Conservation (phyloP, 2,797 vertebrate species). For the Nyctalus aviator region DNA sequence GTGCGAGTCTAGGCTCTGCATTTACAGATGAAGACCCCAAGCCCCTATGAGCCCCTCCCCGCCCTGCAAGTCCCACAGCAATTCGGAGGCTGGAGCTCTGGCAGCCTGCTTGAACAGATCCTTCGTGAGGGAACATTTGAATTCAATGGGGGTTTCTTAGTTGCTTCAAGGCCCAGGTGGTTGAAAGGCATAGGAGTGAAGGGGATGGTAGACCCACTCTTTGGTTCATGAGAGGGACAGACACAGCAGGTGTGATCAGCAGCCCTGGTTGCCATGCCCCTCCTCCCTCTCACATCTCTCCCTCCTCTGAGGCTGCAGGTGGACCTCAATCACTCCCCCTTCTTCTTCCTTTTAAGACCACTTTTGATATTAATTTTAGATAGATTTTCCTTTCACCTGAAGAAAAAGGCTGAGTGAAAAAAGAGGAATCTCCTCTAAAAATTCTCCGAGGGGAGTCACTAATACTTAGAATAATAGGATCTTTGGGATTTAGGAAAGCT, state of each 20-base stretch:
- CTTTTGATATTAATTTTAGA: background rate
- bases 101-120: background rate
- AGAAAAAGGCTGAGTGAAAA: background rate
- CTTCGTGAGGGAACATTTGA: background rate
- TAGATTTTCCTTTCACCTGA: background rate
- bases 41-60: background rate
- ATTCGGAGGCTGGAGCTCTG: background rate
- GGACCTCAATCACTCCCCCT: no score
- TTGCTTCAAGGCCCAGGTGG: background rate
- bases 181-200: background rate
- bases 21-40: background rate
- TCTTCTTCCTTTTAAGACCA: background rate
- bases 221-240: background rate
- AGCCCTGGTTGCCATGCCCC: rapidly evolving
- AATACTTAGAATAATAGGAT: background rate
- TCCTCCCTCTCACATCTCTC: background rate
- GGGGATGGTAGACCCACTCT: background rate
- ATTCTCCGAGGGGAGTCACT: background rate
- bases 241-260: background rate
- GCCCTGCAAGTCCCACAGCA: background rate
- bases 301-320: background rate
- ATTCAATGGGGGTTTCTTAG: background rate
- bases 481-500: background rate
- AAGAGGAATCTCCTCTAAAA: background rate
- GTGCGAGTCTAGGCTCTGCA: background rate